A percentile compares a stretch with the other conserved stretches of the same genome.
These are phyloP conservation scores for Aptenodytes forsteri DNA, from an alignment of 2,113 vertebrate genomes.

Conservation along the genomic window DNA sequence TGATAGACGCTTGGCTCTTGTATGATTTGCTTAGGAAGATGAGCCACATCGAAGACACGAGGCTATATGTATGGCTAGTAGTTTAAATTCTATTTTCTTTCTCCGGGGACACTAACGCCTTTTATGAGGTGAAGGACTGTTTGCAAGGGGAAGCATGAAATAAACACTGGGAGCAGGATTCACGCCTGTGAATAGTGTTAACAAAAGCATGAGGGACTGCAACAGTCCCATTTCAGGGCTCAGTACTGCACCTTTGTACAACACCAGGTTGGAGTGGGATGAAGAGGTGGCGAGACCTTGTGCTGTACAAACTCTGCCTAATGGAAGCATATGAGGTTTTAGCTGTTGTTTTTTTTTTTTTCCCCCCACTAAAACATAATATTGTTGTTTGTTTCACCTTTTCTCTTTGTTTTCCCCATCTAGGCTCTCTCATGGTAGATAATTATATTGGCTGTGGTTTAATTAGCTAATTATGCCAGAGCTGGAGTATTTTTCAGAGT, in stretches of 20 bases:
- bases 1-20: not conserved
- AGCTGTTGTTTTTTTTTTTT: not conserved
- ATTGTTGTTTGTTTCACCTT: not conserved
- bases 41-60: not conserved
- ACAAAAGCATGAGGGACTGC: not conserved
- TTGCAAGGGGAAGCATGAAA: not conserved
- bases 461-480: conserved; percentile 34
- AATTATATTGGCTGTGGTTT: conserved; percentile 27
- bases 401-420: not conserved
- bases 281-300: not conserved
- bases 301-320: not conserved
- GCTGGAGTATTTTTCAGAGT: not conserved
- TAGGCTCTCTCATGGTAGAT: not conserved
- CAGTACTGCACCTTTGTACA: not conserved
- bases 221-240: not conserved
- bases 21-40: not conserved
- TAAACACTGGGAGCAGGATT: not conserved
- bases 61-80: not conserved
- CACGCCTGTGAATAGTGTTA: not conserved
- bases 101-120: not conserved
- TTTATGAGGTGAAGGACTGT: not conserved
- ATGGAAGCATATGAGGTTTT: not conserved
- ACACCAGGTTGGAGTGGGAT: not conserved
- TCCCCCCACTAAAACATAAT: not conserved
- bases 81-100: not conserved